phyloP scores from a whole-genome alignment of 2,113 vertebrate genomes.

The Gymnobelideus leadbeateri region DNA sequence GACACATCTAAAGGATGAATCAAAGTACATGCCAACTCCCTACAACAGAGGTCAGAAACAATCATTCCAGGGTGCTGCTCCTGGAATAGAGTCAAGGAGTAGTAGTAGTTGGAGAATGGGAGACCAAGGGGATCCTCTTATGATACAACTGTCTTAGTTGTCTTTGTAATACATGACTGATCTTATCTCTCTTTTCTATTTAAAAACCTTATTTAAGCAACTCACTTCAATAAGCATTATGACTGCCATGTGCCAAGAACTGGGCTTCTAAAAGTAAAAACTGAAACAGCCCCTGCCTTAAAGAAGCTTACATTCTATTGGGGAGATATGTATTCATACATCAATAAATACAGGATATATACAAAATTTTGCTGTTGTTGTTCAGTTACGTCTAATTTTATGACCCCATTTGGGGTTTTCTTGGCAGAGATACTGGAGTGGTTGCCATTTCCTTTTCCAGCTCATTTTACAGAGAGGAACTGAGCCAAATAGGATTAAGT shows the following conservation, averaged over 20 bases:
- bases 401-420: too few species aligned
- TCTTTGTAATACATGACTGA: background rate
- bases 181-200: background rate
- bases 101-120: background rate
- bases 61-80: background rate
- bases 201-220: background rate
- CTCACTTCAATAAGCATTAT: background rate
- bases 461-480: too few species aligned
- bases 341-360: background rate
- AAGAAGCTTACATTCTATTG: background rate
- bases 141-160: background rate
- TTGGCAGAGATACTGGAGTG: too few species aligned
- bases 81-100: background rate
- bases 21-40: background rate
- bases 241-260: background rate
- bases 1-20: background rate
- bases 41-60: background rate
- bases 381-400: too few species aligned
- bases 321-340: background rate
- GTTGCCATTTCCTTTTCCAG: too few species aligned
- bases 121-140: background rate
- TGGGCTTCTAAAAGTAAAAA: background rate
- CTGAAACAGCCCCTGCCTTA: background rate
- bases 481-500: too few species aligned
- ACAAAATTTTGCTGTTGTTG: background rate